These are phyloP conservation scores for Eremobia ochroleuca DNA, from an alignment of 2,888 invertebrate genomes.

Conservation along the genomic window DNA sequence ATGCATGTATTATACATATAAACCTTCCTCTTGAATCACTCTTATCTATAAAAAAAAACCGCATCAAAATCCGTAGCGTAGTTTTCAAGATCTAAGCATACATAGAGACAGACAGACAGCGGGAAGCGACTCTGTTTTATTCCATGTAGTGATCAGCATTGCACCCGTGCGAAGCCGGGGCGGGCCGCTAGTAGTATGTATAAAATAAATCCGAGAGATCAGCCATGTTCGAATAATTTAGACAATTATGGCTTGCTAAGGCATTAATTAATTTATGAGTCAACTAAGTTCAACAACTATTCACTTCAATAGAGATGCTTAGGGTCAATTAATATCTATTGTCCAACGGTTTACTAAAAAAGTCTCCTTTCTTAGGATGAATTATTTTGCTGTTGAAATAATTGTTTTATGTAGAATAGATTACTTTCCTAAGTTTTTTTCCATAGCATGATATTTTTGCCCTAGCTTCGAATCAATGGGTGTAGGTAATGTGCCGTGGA, in stretches of 20 bases:
- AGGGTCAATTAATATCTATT: neutral
- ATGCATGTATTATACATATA: no score
- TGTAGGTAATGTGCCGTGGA: neutral
- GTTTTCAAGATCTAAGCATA: no score
- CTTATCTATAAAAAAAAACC: no score
- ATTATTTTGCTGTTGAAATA: slow-evolving; percentile 5
- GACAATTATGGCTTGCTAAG: neutral
- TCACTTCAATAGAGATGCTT: neutral
- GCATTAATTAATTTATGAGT: neutral
- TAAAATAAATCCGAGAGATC: neutral
- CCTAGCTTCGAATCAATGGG: neutral
- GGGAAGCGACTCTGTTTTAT: no score
- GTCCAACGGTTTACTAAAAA: neutral
- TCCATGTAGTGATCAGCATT: no score
- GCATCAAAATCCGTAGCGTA: no score
- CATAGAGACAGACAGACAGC: no score
- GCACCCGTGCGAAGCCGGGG: no score
- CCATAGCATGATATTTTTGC: neutral
- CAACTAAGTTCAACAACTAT: neutral
- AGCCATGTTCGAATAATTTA: neutral
- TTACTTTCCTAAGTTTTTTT: neutral
- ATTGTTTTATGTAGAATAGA: neutral
- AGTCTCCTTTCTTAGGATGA: neutral
- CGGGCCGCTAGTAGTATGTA: no score
- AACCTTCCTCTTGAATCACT: no score